Percentiles rank a stretch among this genome's conserved stretches.
phyloP scores from a whole-genome alignment of 2,113 vertebrate genomes.

The Zapus hudsonius region DNA sequence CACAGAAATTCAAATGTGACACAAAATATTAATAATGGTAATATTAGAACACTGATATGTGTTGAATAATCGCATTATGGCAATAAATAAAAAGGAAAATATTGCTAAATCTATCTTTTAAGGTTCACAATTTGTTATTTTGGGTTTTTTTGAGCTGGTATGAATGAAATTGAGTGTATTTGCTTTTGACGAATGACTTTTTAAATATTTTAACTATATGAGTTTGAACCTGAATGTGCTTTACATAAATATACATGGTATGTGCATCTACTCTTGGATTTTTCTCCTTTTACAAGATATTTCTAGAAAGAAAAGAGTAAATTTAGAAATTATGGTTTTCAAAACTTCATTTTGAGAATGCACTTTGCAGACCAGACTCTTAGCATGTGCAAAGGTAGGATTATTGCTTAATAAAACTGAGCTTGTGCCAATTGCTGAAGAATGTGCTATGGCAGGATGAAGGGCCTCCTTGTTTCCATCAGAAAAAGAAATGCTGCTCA shows the following conservation, averaged over 20 bases:
- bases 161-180: neutral
- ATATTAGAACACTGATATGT: neutral
- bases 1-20: neutral
- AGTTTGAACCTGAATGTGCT: constrained; percentile 4
- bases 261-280: neutral
- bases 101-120: neutral
- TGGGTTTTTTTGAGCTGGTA: neutral
- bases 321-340: neutral
- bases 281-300: neutral
- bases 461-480: neutral
- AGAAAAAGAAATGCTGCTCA: neutral
- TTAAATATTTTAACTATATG: neutral
- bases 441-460: neutral
- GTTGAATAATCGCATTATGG: neutral
- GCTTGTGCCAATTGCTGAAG: neutral
- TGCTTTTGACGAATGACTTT: neutral
- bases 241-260: neutral
- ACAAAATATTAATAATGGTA: neutral
- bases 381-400: neutral
- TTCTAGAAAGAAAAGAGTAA: neutral
- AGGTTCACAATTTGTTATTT: neutral
- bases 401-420: neutral
- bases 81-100: constrained; percentile 38
- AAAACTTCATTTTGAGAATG: neutral
- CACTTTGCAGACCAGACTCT: neutral